Base-by-base conservation (phyloP, 2,797 vertebrate genomes). In the Linurgus olivaceus region DNA sequence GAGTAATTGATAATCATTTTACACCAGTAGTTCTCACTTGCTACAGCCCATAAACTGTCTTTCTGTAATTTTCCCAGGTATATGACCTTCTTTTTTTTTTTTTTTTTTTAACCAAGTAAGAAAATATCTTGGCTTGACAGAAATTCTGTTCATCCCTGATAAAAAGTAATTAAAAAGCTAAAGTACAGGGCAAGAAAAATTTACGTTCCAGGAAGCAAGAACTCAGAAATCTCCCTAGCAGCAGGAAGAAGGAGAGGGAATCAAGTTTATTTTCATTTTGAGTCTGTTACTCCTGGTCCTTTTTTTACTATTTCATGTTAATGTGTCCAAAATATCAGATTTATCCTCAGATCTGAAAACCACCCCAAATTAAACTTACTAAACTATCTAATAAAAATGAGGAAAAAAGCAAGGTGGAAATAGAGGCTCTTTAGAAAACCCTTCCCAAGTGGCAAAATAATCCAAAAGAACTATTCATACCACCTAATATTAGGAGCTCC, bases 1-100 rank as follows among this genome's bases (percentile, higher is more conserved):
- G 86, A 95, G 87, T 88, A 95, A 83, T 88, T 95, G 94, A 72
- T 93, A 92, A 89, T 92, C 25, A 51, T 92, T 96, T 93, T 93
- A 92, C 33, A 87, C 40, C 74, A 85, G 77, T 81, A 92, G 55
- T 52, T 87, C 71, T 85, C 78, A 62, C 61, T 95, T 94, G 47
- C 68, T 96, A 62, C 52, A 92, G 55, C 79, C 67, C 68, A 88
- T 87, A 91, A 90, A 87, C 68, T 70, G 33, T 42, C 21, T 89
- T 91, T 81, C 91, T 88, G 52, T 96, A 90, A 88, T 88, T 92
- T 78, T 93, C 62, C 33, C 17, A 81, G 70, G 54, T 90, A 62
- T 63, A 83, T 26, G 10, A 66, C 61, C 13, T 28, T 54, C 3
- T 47, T 40, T 50, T 45, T 42, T 81, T 52, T 78, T 52, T 85